Percentiles rank a stretch among this genome's conserved stretches.
These are phyloP conservation scores for Molossus molossus DNA, from an alignment of 2,797 vertebrate genomes.

Conservation along the genomic window DNA sequence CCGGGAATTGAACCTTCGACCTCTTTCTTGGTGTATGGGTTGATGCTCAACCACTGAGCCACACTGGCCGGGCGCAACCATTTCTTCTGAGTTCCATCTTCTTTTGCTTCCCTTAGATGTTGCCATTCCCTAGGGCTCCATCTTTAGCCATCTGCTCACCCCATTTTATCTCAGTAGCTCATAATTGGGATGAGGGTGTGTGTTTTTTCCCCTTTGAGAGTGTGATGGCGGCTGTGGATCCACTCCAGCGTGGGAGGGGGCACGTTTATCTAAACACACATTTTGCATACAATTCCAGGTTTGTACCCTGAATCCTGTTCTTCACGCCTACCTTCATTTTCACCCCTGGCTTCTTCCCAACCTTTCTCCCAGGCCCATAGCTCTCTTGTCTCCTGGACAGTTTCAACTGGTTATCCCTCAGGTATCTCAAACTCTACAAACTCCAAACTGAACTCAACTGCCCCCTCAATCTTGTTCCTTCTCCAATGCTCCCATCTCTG, in stretches of 20 bases:
- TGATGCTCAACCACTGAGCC: no score
- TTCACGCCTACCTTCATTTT: not conserved
- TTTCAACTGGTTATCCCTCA: not conserved
- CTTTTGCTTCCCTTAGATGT: not conserved
- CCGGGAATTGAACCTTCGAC: no score
- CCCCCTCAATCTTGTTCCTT: not conserved
- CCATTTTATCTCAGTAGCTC: not conserved
- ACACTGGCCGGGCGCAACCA: no score
- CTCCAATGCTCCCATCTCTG: not conserved
- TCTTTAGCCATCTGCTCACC: not conserved
- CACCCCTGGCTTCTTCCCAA: not conserved
- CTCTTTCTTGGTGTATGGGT: no score
- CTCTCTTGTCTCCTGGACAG: not conserved
- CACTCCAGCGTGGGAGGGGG: not conserved
- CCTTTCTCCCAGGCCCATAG: not conserved
- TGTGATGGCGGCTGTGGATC: not conserved
- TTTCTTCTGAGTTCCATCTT: not conserved
- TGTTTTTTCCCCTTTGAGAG: not conserved
- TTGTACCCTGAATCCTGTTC: not conserved
- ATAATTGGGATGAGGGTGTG: no score
- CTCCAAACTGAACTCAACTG: not conserved
- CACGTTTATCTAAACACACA: not conserved
- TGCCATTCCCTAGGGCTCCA: not conserved
- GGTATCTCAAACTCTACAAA: not conserved
- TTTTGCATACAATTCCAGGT: not conserved